A percentile compares a stretch with the other conserved stretches of the same genome.
Evolutionary conservation across 2,113 vertebrate species (phyloP).

Genomic region (Thomomys bottae): DNA sequence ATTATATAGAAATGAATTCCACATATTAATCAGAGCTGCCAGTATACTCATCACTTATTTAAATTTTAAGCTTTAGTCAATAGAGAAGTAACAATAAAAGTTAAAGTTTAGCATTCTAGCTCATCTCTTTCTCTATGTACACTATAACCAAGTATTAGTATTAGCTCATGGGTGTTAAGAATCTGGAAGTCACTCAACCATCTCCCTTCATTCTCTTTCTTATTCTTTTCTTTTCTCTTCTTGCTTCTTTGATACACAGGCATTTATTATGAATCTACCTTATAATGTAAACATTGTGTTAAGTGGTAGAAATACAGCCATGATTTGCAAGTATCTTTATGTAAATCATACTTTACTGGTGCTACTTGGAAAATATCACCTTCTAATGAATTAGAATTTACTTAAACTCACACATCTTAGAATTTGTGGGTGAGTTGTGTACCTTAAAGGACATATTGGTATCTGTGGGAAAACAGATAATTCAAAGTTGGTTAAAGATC

Average conservation of each 20-base stretch:
- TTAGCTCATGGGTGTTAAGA: too few relatives aligned
- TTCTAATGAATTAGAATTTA: not conserved
- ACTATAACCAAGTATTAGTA: not conserved
- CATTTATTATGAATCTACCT: not conserved
- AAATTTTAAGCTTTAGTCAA: not conserved
- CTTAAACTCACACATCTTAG: not conserved
- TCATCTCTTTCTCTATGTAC: not conserved
- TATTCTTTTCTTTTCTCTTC: not conserved
- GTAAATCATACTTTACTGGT: not conserved
- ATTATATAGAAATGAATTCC: not conserved
- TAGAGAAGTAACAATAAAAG: not conserved
- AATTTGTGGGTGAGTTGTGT: not conserved
- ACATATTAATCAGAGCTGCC: not conserved
- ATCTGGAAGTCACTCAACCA: too few relatives aligned
- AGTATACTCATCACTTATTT: not conserved
- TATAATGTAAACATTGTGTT: not conserved
- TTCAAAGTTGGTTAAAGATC: not conserved
- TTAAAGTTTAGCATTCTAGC: not conserved
- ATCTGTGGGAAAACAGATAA: not conserved
- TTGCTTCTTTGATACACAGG: not conserved
- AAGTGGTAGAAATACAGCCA: not conserved
- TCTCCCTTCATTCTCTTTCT: not conserved
- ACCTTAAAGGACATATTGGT: not conserved
- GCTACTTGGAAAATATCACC: not conserved
- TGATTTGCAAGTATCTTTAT: not conserved